Conservation (phyloP, 2,888 invertebrate species). For the Caenorhabditis sp. region DNA sequence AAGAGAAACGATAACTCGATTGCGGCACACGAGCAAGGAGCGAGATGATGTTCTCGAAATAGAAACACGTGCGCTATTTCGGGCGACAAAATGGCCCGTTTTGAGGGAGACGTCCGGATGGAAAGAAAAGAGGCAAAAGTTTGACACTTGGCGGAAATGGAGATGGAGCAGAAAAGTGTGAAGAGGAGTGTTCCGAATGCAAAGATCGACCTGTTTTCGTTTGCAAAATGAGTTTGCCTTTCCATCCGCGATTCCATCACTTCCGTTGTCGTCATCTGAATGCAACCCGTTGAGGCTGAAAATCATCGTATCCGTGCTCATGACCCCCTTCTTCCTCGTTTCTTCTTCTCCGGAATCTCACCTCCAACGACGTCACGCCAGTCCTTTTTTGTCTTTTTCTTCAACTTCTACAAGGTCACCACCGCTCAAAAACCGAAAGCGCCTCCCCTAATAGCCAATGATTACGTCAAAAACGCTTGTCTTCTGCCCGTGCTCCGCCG, state of each 20-base stretch:
- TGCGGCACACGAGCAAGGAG: constrained; percentile 5
- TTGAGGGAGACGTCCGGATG: constrained; percentile 10
- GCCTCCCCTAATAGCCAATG: constrained; percentile 54
- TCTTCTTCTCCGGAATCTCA: constrained; percentile 2
- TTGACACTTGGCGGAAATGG: constrained; percentile 10
- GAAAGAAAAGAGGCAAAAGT: constrained; percentile 9
- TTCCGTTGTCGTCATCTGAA: constrained; percentile 47
- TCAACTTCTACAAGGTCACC: constrained; percentile 3
- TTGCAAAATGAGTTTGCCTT: not conserved
- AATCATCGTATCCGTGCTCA: constrained; percentile 22
- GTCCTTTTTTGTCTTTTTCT: constrained; percentile 41
- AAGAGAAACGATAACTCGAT: constrained; percentile 37
- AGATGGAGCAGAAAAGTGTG: too few species aligned
- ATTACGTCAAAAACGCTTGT: constrained; percentile 52
- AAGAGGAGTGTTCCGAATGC: too few species aligned
- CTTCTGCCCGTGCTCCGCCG: constrained; percentile 25
- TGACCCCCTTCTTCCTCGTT: constrained; percentile 18
- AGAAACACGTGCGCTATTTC: constrained; percentile 45
- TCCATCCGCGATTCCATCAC: constrained; percentile 12
- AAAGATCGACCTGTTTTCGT: not conserved
- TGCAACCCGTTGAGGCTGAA: constrained; percentile 43
- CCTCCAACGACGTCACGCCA: constrained; percentile 26
- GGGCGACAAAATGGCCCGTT: constrained; percentile 5
- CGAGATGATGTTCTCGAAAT: constrained; percentile 48
- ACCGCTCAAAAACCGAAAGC: constrained; percentile 46